A percentile compares a stretch with the other conserved stretches of the same genome.
phyloP scores from a whole-genome alignment of 2,797 vertebrate species.

The Sebastes variabilis region DNA sequence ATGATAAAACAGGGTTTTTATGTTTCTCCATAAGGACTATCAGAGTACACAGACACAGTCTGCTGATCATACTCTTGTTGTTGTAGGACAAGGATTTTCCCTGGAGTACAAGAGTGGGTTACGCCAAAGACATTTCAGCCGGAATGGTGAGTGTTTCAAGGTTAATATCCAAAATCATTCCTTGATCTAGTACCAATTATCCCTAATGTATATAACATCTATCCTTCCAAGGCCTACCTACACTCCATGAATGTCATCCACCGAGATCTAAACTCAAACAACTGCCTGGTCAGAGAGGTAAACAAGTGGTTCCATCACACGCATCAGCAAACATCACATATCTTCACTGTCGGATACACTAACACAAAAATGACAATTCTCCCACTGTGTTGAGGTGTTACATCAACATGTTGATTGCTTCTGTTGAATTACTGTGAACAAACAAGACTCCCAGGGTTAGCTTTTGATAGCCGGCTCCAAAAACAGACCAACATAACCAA shows the following conservation, averaged over 20 bases:
- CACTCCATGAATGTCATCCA: constrained; percentile 99
- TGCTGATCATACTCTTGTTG: not conserved
- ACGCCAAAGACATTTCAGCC: constrained; percentile 93
- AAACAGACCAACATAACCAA: not conserved
- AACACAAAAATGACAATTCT: not conserved
- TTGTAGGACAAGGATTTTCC: constrained; percentile 89
- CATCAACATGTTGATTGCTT: not conserved
- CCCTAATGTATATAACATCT: constrained; percentile 10
- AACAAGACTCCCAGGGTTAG: not conserved
- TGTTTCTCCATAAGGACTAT: not conserved
- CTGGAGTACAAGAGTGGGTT: constrained; percentile 92
- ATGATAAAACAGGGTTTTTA: constrained; percentile 19
- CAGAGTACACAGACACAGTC: not conserved
- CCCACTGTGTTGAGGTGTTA: not conserved
- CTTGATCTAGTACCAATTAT: not conserved
- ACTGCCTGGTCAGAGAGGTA: constrained; percentile 96
- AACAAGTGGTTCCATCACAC: constrained; percentile 51
- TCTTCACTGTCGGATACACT: not conserved
- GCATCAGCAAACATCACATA: not conserved
- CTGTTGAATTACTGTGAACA: not conserved
- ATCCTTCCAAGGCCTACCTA: constrained; percentile 89
- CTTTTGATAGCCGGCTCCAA: not conserved
- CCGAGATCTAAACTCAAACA: constrained; percentile 96
- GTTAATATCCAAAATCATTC: not conserved
- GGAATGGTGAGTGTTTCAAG: constrained; percentile 88